Evolutionary conservation across 2,797 vertebrate species (phyloP), one percentile per base, ranked within the genome.

Genomic region (Craterocephalus amniculus): DNA sequence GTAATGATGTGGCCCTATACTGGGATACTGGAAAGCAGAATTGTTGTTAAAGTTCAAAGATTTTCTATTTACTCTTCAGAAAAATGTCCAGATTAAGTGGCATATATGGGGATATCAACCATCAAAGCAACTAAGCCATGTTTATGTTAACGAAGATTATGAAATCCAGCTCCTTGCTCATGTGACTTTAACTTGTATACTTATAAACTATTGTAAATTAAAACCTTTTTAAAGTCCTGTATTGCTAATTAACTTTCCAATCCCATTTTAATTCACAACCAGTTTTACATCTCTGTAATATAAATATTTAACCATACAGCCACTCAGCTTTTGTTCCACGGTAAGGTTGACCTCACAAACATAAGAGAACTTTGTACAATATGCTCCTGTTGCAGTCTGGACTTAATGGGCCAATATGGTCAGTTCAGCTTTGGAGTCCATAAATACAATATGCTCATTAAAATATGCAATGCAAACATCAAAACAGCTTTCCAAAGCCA

Each of bases 401-500:
- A 69, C 76, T 80, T 84, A 86, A 88, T 16, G 68, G 36, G 29
- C 22, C 81, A 87, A 83, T 83, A 70, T 79, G 78, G 65, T 72
- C 24, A 51, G 43, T 70, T 84, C 69, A 74, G 71, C 54, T 64
- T n/a, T 31, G 22, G 66, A 69, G 82, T 73, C 56, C 54, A 38
- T 40, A 56, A 51, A 66, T 68, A 88, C 88, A 89, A 88, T 90
- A 51, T 36, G 24, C 80, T 89, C 85, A 83, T 90, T 90, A 88
- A 83, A 83, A 83, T 78, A 72, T 70, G 81, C 80, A 85, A 86
- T 45, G 31, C 79, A 79, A 88, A 88, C 74, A 87, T 86, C 70
- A 76, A 81, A 62, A 67, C 77, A 83, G 89, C 92, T 91, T 87
- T 88, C 81, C 89, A 92, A 91, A 93, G 91, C 89, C 89, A 90